Evolutionary conservation across 2,888 invertebrate genomes (phyloP), one percentile per base, ranked within the genome.

Genomic region (Dorcus parallelipipedus): DNA sequence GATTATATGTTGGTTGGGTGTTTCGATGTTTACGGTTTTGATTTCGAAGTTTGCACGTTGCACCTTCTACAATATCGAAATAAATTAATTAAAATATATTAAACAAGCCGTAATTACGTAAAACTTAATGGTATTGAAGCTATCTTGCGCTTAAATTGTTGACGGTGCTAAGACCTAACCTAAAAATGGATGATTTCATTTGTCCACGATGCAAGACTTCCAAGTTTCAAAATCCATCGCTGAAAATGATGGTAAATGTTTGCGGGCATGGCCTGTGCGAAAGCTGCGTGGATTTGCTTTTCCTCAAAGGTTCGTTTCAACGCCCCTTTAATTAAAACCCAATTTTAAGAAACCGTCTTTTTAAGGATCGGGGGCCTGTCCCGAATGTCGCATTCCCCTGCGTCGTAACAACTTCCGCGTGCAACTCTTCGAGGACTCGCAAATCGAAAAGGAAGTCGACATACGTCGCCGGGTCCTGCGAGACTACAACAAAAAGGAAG

Each of bases 181-280:
- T 23, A 59, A 69, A 58, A 59, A 90, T 90, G 90, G 90, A 90
- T 66, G 93, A 93, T 70, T 88, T 90, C 79, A 90, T 88, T 33
- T 96, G 97, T 82, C 97, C 97, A 62, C 87, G 96, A 78, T 98
- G 98, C 81, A 95, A 96, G 83, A 96, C 97, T 41, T 95, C 89
- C 49, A 97, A 97, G 81, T 97, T 97, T 76, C 86, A 97, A 78
- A 98, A 98, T 81, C 97, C 97, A 39, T 93, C 94, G 0, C 79
- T 99, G 55, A 96, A 96, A 76, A 85, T 99, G 82, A 91, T 98
- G 93, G 97, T 98, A 62, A 99, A 99, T 78, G 89, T 95, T 56
- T 99, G 99, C 79, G 98, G 98, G 38, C 99, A 99, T 82, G 92
- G 95, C 41, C 81, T 99, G 69, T 99, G 99, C 80, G 97, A 97